phyloP scores from a whole-genome alignment of 1,140 invertebrate genomes.

The Drosophila mayri region DNA sequence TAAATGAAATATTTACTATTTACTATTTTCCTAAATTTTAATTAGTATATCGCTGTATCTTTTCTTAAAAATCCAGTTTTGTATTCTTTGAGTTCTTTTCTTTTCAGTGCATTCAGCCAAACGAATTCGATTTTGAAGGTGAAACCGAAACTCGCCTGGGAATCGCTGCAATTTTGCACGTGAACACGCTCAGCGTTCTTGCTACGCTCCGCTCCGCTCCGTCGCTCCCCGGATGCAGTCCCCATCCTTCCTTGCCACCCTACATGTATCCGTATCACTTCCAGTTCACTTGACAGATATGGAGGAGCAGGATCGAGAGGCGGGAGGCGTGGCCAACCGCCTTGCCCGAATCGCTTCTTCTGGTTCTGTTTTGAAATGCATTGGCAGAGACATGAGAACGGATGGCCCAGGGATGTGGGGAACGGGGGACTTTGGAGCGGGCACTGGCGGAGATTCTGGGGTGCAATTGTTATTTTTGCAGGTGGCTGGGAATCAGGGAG shows the following conservation, averaged over 20 bases:
- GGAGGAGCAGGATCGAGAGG: conserved; percentile 19
- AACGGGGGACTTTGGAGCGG: not conserved
- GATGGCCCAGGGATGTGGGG: conserved; percentile 11
- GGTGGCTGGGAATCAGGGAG: not conserved
- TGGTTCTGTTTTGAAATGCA: conserved; percentile 54
- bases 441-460: conserved; percentile 4
- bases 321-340: conserved; percentile 35
- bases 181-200: conserved; percentile 72
- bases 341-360: conserved; percentile 47
- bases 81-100: fast-evolving
- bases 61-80: not conserved
- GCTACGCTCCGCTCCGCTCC: conserved; percentile 1
- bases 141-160: conserved; percentile 56
- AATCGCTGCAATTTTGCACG: conserved; percentile 82
- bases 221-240: conserved; percentile 4
- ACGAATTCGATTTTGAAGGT: conserved; percentile 58
- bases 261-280: conserved; percentile 66
- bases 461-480: conserved; percentile 57
- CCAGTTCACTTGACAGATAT: conserved; percentile 81
- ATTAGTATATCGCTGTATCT: not conserved
- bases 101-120: conserved; percentile 31
- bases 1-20: not conserved
- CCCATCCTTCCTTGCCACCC: not conserved
- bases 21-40: too few relatives aligned
- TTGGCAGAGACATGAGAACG: conserved; percentile 37